Evolutionary conservation across 2,888 invertebrate genomes (phyloP).

Genomic region (Iselma pallidipennis): DNA sequence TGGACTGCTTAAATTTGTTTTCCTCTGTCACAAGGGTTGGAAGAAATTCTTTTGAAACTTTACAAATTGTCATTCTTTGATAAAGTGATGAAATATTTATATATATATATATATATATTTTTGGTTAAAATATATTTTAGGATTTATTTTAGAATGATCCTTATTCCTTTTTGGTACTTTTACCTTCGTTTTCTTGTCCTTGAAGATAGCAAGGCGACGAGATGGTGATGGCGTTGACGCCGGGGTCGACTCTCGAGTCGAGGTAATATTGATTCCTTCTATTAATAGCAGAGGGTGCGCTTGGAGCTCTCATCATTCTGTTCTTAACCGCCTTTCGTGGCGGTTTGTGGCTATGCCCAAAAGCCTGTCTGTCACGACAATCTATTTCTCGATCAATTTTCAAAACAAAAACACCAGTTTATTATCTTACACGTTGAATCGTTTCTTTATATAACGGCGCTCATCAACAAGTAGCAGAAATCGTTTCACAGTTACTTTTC

Average conservation of each 20-base stretch:
- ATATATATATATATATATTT: no score
- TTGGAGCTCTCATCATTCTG: slow-evolving; percentile 35
- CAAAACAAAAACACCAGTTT: background rate
- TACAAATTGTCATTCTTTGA: slow-evolving; percentile 5
- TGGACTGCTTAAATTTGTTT: no score
- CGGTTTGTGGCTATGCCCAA: slow-evolving; percentile 14
- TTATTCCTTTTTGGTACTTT: slow-evolving; percentile 7
- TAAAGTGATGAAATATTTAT: no score
- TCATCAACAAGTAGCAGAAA: background rate
- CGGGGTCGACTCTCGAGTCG: slow-evolving; percentile 33
- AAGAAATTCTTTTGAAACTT: slow-evolving; percentile 14
- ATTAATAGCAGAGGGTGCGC: slow-evolving; percentile 43
- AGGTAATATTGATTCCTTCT: slow-evolving; percentile 45
- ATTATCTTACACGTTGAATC: background rate
- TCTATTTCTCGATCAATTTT: background rate
- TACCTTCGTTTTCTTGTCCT: slow-evolving; percentile 19
- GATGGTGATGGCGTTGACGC: slow-evolving; percentile 17
- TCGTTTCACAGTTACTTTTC: background rate
- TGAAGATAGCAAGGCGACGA: slow-evolving; percentile 11
- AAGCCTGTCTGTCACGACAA: background rate
- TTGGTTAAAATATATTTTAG: background rate
- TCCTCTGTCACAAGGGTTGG: slow-evolving; percentile 17
- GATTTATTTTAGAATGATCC: background rate
- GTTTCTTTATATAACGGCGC: background rate
- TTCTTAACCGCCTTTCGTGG: slow-evolving; percentile 28